Base-by-base conservation (phyloP, 2,888 invertebrate species). In the Arctia plantaginis region DNA sequence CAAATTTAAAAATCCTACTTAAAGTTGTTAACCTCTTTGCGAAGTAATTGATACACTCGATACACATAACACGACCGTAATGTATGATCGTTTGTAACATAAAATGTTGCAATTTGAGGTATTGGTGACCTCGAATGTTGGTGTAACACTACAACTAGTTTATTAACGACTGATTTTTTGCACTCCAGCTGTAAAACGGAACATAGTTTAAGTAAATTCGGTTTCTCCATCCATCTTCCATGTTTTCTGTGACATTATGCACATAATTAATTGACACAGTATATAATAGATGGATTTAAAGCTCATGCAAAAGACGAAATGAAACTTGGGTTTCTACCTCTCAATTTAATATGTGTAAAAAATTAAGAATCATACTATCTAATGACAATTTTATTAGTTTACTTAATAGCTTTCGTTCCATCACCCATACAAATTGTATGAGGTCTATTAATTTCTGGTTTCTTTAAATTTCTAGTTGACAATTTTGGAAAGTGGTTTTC, bases 51-150 rank as follows among this genome's bases (percentile, higher is more conserved):
- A n/a, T n/a, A n/a, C n/a, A n/a, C n/a, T n/a, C 3, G 27, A 59
- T 59, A 59, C 55, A 13, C 55, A 59, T 13, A 59, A 27, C 55
- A 27, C n/a, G 27, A 27, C 27, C 27, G 27, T 59, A 59, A 27
- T 59, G 15, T 13, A 59, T 27, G 27, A 27, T 59, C 13, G 59
- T 27, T 59, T 59, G 27, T 59, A 59, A 55, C 55, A 55, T n/a
- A 55, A 20, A 66, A 27, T 20, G 51, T 72, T 66, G 66, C 66
- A 72, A 72, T 66, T 71, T 23, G 51, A 59, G 39, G 59, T 66
- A 55, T 39, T 71, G n/a, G 55, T 47, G 69, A 69, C 69, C 55
- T 77, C 66, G 78, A n/a, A 59, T 72, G 18, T 72, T 72, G n/a
- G n/a, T n/a, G 72, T 44, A 59, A 72, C 65, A 12, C 18, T 44